phyloP scores from a whole-genome alignment of 2,797 vertebrate species.

The Peromyscus melanophrys region DNA sequence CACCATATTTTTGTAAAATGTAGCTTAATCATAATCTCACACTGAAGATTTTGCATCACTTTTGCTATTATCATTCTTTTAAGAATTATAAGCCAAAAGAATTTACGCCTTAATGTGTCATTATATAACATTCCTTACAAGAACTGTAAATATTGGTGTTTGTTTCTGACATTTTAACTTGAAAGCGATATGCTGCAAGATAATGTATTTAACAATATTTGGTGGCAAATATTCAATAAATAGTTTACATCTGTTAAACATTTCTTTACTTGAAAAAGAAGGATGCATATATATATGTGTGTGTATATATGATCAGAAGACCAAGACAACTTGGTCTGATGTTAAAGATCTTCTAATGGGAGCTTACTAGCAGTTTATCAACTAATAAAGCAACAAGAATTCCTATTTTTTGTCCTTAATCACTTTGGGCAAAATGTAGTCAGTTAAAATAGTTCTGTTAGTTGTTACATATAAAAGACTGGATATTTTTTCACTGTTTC shows the following conservation, averaged over 20 bases:
- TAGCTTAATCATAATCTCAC: constrained; percentile 95
- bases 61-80: constrained; percentile 96
- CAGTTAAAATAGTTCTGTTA: constrained; percentile 73
- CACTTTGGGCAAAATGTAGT: constrained; percentile 73
- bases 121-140: constrained; percentile 99
- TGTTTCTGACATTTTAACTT: constrained; percentile 96
- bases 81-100: constrained; percentile 99
- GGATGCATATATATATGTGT: constrained; percentile 83
- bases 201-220: constrained; percentile 99
- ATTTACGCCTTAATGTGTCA: constrained; percentile 99
- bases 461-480: constrained; percentile 64
- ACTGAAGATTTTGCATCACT: constrained; percentile 93
- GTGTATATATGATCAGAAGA: constrained; percentile 75
- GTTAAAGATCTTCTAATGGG: constrained; percentile 75
- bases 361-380: constrained; percentile 74
- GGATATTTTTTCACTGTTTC: constrained; percentile 73
- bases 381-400: constrained; percentile 78
- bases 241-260: constrained; percentile 95
- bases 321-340: constrained; percentile 75
- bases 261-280: constrained; percentile 87
- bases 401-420: constrained; percentile 76
- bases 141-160: constrained; percentile 97
- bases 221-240: constrained; percentile 99
- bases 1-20: constrained; percentile 96
- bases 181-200: constrained; percentile 94